Base-by-base conservation (phyloP, 2,888 invertebrate species). In the Antitype chi region DNA sequence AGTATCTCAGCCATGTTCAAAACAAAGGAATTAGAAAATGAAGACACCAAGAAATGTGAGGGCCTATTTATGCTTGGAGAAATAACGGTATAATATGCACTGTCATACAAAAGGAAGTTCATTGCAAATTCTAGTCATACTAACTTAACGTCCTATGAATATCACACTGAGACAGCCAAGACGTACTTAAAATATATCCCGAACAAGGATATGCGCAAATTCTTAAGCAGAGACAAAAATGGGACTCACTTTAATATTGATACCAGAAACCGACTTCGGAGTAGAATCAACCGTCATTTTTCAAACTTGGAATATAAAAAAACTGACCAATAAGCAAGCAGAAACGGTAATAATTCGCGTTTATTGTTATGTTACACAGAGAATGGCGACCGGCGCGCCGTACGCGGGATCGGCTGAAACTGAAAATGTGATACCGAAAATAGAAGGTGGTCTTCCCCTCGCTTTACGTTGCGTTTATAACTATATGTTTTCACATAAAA, bases 351-450 rank as follows among this genome's bases (percentile, higher is more conserved):
- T 86, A 89, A 89, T 89, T 88, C 90, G 89, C 91, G 90, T 88
- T 90, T 81, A 52, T 64, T 67, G 76, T 64, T 75, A 62, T 73
- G 77, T 88, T 89, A 89, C 85, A 86, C 86, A 90, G 90, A 83
- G 86, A 82, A 92, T 90, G 91, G 93, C 94, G 93, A 92, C 94
- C 92, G 91, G 90, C 94, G 90, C 94, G 94, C 92, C 93, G 89
- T 86, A 88, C 94, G 92, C 94, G 93, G 91, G 89, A 88, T 91
- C 87, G 85, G 90, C 94, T 95, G 95, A 91, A 94, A 95, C 96
- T 96, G 96, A 96, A 95, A 96, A 92, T 94, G 93, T 91, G 91
- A 90, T 87, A 92, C 95, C 95, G 91, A 95, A 96, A 96, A 96
- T 96, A 96, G 95, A 94, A 93, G 92, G 92, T 90, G 90, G 71